phyloP scores from a whole-genome alignment of 1,140 invertebrate species.

The Mylabris phalerata region DNA sequence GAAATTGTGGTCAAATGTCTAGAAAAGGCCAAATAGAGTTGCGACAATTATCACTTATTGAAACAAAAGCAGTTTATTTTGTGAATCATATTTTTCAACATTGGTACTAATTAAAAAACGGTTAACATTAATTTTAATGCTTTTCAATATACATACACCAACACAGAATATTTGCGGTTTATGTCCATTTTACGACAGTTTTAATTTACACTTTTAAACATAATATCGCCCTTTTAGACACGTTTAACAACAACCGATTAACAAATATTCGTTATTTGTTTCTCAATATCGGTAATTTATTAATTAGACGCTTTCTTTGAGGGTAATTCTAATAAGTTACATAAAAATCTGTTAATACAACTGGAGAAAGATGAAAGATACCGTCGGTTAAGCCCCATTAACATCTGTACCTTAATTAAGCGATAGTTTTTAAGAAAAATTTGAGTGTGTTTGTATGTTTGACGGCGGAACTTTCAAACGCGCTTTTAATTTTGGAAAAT shows the following conservation, averaged over 20 bases:
- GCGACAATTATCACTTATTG: constrained; percentile 2
- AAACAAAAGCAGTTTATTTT: constrained; percentile 11
- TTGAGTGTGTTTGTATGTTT: neutral
- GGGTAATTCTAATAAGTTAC: neutral
- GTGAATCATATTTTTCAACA: constrained; percentile 7
- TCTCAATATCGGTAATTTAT: too few relatives aligned
- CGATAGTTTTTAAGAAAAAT: constrained; percentile 18
- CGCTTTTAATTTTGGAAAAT: neutral
- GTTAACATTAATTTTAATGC: constrained; percentile 21
- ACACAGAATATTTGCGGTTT: constrained; percentile 1
- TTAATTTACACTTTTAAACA: constrained; percentile 19
- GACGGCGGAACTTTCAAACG: constrained; percentile 21
- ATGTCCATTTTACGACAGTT: constrained; percentile 20
- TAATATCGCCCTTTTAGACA: too few relatives aligned
- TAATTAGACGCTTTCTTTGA: too few relatives aligned
- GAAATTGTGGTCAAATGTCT: neutral
- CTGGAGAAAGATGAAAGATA: constrained; percentile 15
- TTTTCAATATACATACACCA: neutral
- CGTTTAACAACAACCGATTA: too few relatives aligned
- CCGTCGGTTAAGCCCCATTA: constrained; percentile 28
- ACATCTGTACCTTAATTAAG: constrained; percentile 26
- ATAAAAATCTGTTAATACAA: constrained; percentile 12
- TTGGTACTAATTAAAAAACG: constrained; percentile 21
- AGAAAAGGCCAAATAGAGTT: neutral
- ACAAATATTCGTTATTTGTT: too few relatives aligned